phyloP scores from a whole-genome alignment of 2,797 vertebrate genomes.

The Falco cherrug region DNA sequence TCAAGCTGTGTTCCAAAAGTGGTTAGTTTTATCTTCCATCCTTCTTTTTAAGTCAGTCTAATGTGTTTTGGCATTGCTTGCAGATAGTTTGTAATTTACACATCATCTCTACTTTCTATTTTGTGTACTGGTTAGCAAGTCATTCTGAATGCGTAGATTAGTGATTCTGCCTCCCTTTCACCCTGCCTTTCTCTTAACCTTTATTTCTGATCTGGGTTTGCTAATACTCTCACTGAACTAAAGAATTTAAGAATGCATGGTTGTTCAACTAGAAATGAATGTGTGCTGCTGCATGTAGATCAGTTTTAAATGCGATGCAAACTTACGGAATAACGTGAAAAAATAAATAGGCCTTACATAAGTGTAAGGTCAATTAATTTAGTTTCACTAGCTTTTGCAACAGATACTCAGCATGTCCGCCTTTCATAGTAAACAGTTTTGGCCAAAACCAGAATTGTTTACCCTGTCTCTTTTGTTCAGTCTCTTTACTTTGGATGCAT shows the following conservation, averaged over 20 bases:
- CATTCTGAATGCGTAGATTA: background rate
- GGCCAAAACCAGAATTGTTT: background rate
- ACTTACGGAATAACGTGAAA: background rate
- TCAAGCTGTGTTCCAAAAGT: background rate
- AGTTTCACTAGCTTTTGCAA: background rate
- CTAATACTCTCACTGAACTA: background rate
- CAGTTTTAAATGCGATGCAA: background rate
- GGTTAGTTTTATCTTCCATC: background rate
- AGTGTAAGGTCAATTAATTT: background rate
- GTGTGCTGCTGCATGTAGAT: background rate
- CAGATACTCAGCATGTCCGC: background rate
- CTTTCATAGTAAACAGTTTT: background rate
- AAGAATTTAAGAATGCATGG: background rate
- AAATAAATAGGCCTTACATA: background rate
- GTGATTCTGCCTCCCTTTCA: background rate
- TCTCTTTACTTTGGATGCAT: background rate
- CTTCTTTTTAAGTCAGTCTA: background rate
- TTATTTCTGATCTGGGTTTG: background rate
- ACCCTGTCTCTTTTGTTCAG: background rate
- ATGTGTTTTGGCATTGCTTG: background rate
- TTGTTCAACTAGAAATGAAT: background rate
- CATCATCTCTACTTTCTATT: background rate
- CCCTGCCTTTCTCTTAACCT: background rate
- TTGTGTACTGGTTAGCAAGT: background rate
- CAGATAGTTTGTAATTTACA: background rate